phyloP scores from a whole-genome alignment of 2,797 vertebrate species.

The Macropodus opercularis region DNA sequence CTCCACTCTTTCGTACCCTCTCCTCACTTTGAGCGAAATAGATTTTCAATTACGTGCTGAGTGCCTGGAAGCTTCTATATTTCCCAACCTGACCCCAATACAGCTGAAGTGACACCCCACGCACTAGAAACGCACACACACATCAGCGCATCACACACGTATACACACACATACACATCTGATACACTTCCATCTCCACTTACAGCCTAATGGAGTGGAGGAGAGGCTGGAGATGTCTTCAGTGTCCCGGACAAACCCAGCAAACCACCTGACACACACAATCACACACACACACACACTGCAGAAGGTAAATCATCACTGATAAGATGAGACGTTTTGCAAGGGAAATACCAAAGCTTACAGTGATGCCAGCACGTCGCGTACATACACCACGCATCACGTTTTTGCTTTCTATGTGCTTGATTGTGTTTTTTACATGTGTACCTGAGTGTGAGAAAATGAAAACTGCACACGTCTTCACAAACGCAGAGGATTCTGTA shows the following conservation, averaged over 20 bases:
- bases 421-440: too few species aligned
- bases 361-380: background rate
- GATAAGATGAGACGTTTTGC: background rate
- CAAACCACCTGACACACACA: conserved; percentile 54
- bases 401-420: too few species aligned
- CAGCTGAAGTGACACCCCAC: conserved; percentile 72
- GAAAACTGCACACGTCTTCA: too few species aligned
- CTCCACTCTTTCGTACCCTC: conserved; percentile 71
- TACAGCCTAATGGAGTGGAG: conserved; percentile 75
- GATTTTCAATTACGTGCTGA: conserved; percentile 86
- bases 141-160: conserved; percentile 16
- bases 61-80: conserved; percentile 85
- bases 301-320: conserved; percentile 4
- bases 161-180: conserved; percentile 41
- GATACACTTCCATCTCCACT: conserved; percentile 72
- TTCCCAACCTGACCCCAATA: conserved; percentile 84
- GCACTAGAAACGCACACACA: conserved; percentile 54
- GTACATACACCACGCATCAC: too few species aligned
- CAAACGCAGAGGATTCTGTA: too few species aligned
- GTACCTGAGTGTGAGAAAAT: too few species aligned
- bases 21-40: conserved; percentile 84
- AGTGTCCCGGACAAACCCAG: conserved; percentile 52
- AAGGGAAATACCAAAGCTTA: background rate
- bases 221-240: conserved; percentile 68
- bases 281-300: conserved; percentile 13